phyloP scores from a whole-genome alignment of 2,888 invertebrate species.

The Andrena dorsata region DNA sequence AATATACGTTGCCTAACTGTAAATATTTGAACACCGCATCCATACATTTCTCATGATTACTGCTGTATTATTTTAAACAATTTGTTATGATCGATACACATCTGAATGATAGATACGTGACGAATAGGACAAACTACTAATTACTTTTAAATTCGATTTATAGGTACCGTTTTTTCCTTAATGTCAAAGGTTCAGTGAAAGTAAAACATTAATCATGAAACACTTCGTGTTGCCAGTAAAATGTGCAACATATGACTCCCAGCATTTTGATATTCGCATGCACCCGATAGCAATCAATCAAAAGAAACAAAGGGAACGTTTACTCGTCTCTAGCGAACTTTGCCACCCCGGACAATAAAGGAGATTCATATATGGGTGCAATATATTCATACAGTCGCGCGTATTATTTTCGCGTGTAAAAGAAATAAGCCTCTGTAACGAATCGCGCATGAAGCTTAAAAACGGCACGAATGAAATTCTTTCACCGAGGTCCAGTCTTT shows the following conservation, averaged over 20 bases:
- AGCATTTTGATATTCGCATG: slow-evolving; percentile 34
- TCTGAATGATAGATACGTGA: no score
- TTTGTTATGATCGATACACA: no score
- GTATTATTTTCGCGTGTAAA: slow-evolving; percentile 58
- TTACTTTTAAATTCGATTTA: no score
- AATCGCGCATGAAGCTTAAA: slow-evolving; percentile 59
- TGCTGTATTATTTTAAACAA: no score
- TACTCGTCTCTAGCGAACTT: slow-evolving; percentile 37
- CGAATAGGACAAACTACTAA: no score
- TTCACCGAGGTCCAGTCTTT: slow-evolving; percentile 72
- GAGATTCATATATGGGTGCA: slow-evolving; percentile 37
- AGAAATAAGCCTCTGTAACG: slow-evolving; percentile 63
- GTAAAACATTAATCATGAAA: slow-evolving; percentile 18
- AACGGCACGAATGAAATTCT: slow-evolving; percentile 70
- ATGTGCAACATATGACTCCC: slow-evolving; percentile 31
- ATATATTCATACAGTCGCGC: slow-evolving; percentile 61
- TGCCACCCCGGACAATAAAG: slow-evolving; percentile 55
- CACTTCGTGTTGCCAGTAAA: slow-evolving; percentile 1
- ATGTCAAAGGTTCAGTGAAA: neutral
- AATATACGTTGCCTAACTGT: no score
- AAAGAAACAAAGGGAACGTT: slow-evolving; percentile 61
- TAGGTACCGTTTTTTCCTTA: no score
- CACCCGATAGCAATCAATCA: slow-evolving; percentile 64
- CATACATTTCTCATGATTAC: no score
- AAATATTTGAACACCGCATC: no score